Evolutionary conservation across 2,888 invertebrate genomes (phyloP), one percentile per base, ranked within the genome.

Genomic region (Phymatocera aterrima): DNA sequence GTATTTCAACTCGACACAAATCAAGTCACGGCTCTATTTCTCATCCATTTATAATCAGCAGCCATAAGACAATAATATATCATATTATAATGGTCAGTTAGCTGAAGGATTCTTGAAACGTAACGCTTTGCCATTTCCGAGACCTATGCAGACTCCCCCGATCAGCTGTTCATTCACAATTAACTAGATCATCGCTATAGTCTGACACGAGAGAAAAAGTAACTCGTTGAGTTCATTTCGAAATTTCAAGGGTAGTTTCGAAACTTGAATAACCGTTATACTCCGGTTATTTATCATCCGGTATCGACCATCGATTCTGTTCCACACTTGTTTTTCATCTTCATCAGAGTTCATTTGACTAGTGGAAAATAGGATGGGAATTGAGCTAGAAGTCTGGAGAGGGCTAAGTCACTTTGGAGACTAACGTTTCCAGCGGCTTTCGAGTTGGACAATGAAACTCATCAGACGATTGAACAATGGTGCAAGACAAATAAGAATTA

Each of bases 51-150:
- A 68, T 68, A 10, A 24, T 28, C 15, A 48, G 34, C 0, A 61
- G 18, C 3, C 3, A 34, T 18, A 43, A 68, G 46, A 28, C 34
- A 28, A 43, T 68, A 40, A 46, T 43, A 15, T 34, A n/a, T n/a
- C n/a, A n/a, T n/a, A n/a, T n/a, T n/a, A n/a, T n/a, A n/a, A n/a
- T 54, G 43, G 68, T 46, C 28, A 68, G 68, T 64, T 18, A 12
- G 1, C 6, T 21, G 4, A 18, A 37, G 34, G 37, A n/a, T 64
- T 64, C 61, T 64, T 37, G 0, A 64, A 64, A 8, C 15, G 51
- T 57, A 34, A 61, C 2, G 6, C 68, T 43, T 68, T 46, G n/a
- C n/a, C 46, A 68, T 43, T 68, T 46, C 46, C 6, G 10, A 68
- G n/a, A n/a, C n/a, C n/a, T n/a, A n/a, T n/a, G n/a, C 46, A 46